phyloP scores from a whole-genome alignment of 1,140 invertebrate species.

The Littorina saxatilis region DNA sequence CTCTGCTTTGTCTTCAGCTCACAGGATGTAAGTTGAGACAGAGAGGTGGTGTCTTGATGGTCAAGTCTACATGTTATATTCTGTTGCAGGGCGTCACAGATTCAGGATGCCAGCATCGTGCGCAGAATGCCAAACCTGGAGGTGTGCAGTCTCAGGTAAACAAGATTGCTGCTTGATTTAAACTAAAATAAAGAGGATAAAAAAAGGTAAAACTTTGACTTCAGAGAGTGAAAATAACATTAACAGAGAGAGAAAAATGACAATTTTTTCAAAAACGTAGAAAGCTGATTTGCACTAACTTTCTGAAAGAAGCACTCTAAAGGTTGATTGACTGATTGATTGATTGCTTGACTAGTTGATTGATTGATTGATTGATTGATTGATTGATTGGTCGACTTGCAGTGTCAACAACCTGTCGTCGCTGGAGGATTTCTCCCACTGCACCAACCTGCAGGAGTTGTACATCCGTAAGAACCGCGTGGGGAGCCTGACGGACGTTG shows the following conservation, averaged over 20 bases:
- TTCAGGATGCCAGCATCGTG: slow-evolving; percentile 67
- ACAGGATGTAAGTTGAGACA: no score
- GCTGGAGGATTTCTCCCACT: slow-evolving; percentile 90
- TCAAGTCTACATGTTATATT: no score
- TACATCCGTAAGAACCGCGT: slow-evolving; percentile 96
- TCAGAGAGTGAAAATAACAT: no score
- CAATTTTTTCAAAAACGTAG: no score
- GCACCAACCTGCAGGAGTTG: slow-evolving; percentile 90
- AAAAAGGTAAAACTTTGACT: neutral
- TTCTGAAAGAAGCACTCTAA: no score
- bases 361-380: neutral
- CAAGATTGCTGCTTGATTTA: neutral
- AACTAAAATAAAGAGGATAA: neutral
- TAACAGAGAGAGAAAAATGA: no score
- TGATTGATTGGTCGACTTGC: slow-evolving; percentile 73
- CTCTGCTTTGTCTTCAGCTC: no score
- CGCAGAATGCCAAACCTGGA: slow-evolving; percentile 68
- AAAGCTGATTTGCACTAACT: no score
- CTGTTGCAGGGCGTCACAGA: slow-evolving; percentile 64
- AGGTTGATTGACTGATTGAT: neutral
- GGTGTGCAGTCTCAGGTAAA: slow-evolving; percentile 70
- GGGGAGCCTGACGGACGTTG: slow-evolving; percentile 87
- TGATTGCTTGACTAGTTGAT: no score
- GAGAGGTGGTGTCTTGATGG: no score
- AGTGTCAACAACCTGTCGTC: slow-evolving; percentile 94